A percentile compares a stretch with the other conserved stretches of the same genome.
These are phyloP conservation scores for Lasioglossum oenotherae DNA, from an alignment of 2,888 invertebrate genomes.

Conservation along the genomic window DNA sequence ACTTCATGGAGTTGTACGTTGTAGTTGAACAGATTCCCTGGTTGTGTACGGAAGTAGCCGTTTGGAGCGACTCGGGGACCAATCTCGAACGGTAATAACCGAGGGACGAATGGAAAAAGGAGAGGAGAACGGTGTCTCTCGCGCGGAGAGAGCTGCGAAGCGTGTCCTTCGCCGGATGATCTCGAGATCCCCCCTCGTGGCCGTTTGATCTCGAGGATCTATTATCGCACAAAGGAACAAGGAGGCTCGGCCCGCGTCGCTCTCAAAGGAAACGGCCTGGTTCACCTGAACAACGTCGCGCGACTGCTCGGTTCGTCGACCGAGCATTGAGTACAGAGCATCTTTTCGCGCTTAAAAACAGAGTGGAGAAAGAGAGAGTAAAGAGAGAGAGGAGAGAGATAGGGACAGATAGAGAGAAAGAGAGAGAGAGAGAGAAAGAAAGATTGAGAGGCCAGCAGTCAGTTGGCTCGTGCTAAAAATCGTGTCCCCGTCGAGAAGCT, in stretches of 20 bases:
- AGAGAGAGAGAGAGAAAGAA: not conserved
- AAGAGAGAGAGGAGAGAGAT: not conserved
- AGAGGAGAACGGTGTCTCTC: not conserved
- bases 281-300: conserved; percentile 47
- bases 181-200: not conserved
- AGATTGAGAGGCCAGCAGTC: conserved; percentile 29
- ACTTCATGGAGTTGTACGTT: not conserved
- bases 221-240: not conserved
- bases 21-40: not conserved
- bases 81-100: not conserved
- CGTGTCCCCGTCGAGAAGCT: conserved; percentile 32
- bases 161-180: not conserved
- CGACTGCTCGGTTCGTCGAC: conserved; percentile 30
- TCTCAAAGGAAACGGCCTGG: conserved; percentile 41
- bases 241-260: conserved; percentile 7
- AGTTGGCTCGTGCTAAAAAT: conserved; percentile 57
- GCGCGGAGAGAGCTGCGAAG: not conserved
- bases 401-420: not conserved
- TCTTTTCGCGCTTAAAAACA: conserved; percentile 26
- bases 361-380: conserved; percentile 10
- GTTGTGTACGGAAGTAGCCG: not conserved
- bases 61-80: not conserved
- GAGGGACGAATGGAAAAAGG: not conserved
- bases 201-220: conserved; percentile 17
- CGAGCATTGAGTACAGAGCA: conserved; percentile 36